Evolutionary conservation across 2,888 invertebrate genomes (phyloP).

Genomic region (Leucozona laternaria): DNA sequence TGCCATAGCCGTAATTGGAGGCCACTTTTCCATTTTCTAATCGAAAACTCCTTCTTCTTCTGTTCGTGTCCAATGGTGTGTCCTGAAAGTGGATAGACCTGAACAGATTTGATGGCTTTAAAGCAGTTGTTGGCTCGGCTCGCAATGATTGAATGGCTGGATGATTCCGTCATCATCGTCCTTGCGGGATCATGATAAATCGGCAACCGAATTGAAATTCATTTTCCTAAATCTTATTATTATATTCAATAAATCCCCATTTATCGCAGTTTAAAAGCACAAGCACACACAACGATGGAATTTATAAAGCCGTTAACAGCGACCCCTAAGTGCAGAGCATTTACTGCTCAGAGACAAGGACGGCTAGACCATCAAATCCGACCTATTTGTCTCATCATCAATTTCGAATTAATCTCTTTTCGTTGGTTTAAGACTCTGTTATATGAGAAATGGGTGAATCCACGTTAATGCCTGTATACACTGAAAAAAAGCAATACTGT

Average conservation of each 20-base stretch:
- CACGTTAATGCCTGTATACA: neutral
- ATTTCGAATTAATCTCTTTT: slow-evolving; percentile 71
- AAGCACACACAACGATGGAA: slow-evolving; percentile 71
- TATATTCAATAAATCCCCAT: slow-evolving; percentile 74
- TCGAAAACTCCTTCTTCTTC: slow-evolving; percentile 18
- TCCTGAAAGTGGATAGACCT: slow-evolving; percentile 13
- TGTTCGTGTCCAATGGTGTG: slow-evolving; percentile 47
- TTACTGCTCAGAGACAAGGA: slow-evolving; percentile 68
- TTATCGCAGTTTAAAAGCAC: slow-evolving; percentile 74
- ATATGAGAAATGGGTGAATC: neutral
- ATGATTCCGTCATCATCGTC: slow-evolving; percentile 62
- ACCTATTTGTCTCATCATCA: slow-evolving; percentile 75
- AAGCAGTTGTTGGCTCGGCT: slow-evolving; percentile 54
- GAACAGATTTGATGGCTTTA: slow-evolving; percentile 68
- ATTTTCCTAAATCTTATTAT: slow-evolving; percentile 73
- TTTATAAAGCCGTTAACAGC: slow-evolving; percentile 74
- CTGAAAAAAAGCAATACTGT: neutral
- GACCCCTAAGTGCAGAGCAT: slow-evolving; percentile 68
- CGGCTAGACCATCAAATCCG: slow-evolving; percentile 69
- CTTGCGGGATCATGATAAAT: slow-evolving; percentile 72
- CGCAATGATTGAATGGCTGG: slow-evolving; percentile 69
- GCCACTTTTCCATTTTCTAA: slow-evolving; percentile 44
- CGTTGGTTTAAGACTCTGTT: neutral
- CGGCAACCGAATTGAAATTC: slow-evolving; percentile 68
- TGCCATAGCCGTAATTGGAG: slow-evolving; percentile 47